Percentiles rank a stretch among this genome's conserved stretches.
Evolutionary conservation across 2,113 vertebrate species (phyloP).

Genomic region (Triplophysa tibetana): DNA sequence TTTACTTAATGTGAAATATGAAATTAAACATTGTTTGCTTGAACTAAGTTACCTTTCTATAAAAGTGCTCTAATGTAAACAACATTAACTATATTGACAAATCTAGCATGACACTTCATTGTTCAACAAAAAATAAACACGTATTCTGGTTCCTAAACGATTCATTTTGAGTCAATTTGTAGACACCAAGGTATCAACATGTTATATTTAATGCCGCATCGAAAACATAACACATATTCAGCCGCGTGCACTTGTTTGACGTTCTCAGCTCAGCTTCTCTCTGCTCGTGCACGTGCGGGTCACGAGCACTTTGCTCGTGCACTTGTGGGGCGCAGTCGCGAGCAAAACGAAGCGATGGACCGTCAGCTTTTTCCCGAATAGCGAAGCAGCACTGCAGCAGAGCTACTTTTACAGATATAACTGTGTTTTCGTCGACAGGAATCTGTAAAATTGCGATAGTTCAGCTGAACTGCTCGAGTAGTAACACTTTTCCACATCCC

Average conservation of each 20-base stretch:
- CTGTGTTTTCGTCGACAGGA: slow-evolving; percentile 8
- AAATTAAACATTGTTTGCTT: too few species aligned
- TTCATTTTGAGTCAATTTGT: too few species aligned
- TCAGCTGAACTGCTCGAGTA: slow-evolving; percentile 16
- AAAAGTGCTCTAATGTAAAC: too few species aligned
- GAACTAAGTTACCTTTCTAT: too few species aligned
- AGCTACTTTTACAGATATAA: slow-evolving; percentile 2
- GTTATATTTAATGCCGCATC: too few species aligned
- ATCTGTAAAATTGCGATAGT: slow-evolving; percentile 7
- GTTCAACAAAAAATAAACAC: too few species aligned
- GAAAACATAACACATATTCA: too few species aligned
- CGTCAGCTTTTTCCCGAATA: slow-evolving; percentile 51
- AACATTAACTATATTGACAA: too few species aligned
- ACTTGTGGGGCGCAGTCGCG: slow-evolving; percentile 33
- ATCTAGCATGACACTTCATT: too few species aligned
- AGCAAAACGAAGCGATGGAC: slow-evolving; percentile 46
- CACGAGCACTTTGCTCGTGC: slow-evolving; percentile 30
- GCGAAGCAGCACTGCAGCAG: slow-evolving; percentile 40
- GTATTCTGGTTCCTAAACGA: too few species aligned
- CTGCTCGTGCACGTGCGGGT: slow-evolving; percentile 23
- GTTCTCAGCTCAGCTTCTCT: neutral
- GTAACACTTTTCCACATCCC: slow-evolving; percentile 78
- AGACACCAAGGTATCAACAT: too few species aligned
- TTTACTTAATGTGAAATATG: too few species aligned
- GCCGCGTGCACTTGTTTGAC: neutral